Percentiles rank a stretch among this genome's conserved stretches.
Conservation (phyloP, 2,113 vertebrate species). For the Lonchura striata region DNA sequence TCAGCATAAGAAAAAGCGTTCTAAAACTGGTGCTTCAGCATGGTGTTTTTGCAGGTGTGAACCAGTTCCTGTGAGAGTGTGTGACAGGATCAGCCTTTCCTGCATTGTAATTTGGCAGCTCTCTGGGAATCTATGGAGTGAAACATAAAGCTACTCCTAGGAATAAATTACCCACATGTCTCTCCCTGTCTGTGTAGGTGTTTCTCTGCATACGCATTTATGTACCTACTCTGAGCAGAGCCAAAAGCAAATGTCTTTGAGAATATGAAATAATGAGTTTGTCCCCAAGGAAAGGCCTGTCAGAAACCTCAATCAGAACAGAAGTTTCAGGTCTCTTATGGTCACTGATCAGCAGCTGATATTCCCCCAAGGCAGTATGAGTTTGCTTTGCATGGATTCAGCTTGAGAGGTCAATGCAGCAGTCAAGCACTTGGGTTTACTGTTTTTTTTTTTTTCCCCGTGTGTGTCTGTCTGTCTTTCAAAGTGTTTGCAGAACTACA, state of each 20-base stretch:
- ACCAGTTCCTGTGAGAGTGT: neutral
- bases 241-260: neutral
- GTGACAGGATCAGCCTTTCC: neutral
- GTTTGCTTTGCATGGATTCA: neutral
- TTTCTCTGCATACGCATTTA: neutral
- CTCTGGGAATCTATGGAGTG: neutral
- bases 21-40: neutral
- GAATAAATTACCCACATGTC: neutral
- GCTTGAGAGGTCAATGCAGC: neutral
- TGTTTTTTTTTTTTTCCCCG: neutral
- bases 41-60: neutral
- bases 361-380: neutral
- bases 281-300: neutral
- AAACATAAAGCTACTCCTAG: neutral
- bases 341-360: neutral
- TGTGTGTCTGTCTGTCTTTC: neutral
- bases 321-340: neutral
- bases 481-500: neutral
- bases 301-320: neutral
- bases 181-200: neutral
- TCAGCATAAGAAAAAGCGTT: neutral
- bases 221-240: neutral
- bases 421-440: neutral
- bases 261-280: neutral
- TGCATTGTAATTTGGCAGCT: rapidly evolving